Conservation (phyloP, 2,797 vertebrate species). For the Pagetopsis macropterus region DNA sequence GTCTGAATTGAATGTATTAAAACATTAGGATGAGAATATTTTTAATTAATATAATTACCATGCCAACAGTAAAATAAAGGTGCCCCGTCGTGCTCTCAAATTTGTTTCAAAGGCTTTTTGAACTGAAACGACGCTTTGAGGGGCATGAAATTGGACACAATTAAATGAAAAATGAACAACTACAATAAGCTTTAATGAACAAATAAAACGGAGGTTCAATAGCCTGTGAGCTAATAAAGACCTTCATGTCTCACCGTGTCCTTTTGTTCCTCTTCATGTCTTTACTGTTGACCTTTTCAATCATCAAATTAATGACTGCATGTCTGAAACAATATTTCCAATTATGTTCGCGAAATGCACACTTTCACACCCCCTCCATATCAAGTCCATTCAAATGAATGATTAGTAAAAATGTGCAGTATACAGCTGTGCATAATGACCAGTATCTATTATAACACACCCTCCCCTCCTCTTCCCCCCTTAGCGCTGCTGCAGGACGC, state of each 20-base stretch:
- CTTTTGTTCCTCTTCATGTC: background rate
- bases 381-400: constrained; percentile 14
- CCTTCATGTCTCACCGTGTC: background rate
- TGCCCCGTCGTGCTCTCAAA: background rate
- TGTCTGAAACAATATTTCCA: constrained; percentile 1
- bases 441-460: constrained; percentile 18
- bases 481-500: constrained; percentile 43
- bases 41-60: background rate
- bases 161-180: background rate
- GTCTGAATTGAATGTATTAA: background rate
- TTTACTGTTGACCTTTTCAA: background rate
- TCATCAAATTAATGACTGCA: constrained; percentile 1
- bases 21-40: background rate
- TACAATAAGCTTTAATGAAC: background rate
- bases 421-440: constrained; percentile 29
- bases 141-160: background rate
- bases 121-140: constrained; percentile 1
- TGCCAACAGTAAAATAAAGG: background rate
- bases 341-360: constrained; percentile 5
- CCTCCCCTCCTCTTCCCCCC: background rate
- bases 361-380: background rate
- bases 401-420: background rate
- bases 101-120: background rate
- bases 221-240: background rate
- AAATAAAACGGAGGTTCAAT: background rate